Percentiles rank a stretch among this genome's conserved stretches.
Evolutionary conservation across 1,140 invertebrate genomes (phyloP).

Genomic region (Orius laevigatus): DNA sequence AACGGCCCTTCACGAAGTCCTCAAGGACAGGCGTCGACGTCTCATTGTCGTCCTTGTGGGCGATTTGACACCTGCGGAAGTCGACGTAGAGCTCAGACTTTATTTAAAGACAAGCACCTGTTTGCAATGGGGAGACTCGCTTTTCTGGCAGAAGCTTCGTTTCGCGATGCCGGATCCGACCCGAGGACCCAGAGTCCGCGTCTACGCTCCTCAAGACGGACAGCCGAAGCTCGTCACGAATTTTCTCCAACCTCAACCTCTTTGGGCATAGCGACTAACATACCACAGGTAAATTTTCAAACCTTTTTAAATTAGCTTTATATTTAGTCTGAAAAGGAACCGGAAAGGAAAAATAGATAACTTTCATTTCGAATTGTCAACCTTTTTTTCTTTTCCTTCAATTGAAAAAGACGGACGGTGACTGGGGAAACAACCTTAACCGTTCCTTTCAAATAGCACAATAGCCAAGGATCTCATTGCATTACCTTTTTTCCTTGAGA

Average conservation of each 20-base stretch:
- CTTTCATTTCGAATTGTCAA: too few relatives aligned
- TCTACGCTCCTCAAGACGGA: slow-evolving; percentile 3
- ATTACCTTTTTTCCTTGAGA: slow-evolving; percentile 6
- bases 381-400: too few relatives aligned
- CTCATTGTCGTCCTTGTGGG: slow-evolving; percentile 75
- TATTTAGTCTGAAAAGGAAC: too few relatives aligned
- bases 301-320: too few relatives aligned
- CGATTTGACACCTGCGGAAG: slow-evolving; percentile 63
- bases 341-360: too few relatives aligned
- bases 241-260: slow-evolving; percentile 11
- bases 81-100: slow-evolving; percentile 75
- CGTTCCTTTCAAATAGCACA: slow-evolving; percentile 7
- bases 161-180: slow-evolving; percentile 70
- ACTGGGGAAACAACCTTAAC: background rate
- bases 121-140: slow-evolving; percentile 80
- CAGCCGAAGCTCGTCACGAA: slow-evolving; percentile 12
- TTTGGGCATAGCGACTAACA: slow-evolving; percentile 16
- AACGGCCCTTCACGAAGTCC: slow-evolving; percentile 74
- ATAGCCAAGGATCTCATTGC: slow-evolving; percentile 6
- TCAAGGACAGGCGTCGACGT: slow-evolving; percentile 47
- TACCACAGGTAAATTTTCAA: slow-evolving; percentile 13
- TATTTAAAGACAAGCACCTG: slow-evolving; percentile 80
- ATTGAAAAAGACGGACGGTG: too few relatives aligned
- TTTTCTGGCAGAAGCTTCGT: slow-evolving; percentile 87
- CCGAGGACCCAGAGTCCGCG: slow-evolving; percentile 20